Evolutionary conservation across 2,113 vertebrate species (phyloP).

Genomic region (Cynopterus brachyotis): DNA sequence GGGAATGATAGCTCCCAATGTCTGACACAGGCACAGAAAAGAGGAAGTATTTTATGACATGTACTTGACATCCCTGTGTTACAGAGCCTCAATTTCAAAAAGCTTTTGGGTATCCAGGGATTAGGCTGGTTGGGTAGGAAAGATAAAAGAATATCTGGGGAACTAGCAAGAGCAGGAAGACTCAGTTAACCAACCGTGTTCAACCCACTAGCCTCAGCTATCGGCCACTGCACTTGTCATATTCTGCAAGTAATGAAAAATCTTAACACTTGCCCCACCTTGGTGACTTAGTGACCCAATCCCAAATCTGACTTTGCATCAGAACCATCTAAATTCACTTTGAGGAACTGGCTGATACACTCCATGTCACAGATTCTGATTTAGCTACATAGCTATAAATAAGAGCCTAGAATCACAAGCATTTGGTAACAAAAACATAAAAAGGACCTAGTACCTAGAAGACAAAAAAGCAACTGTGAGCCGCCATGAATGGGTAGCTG

Average conservation of each 20-base stretch:
- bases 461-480: neutral
- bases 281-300: neutral
- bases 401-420: neutral
- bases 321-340: neutral
- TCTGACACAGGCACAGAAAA: neutral
- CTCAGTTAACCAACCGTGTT: neutral
- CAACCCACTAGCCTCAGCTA: neutral
- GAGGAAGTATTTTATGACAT: neutral
- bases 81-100: neutral
- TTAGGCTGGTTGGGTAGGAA: neutral
- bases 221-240: neutral
- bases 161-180: neutral
- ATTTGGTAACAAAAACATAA: neutral
- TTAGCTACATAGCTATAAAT: neutral
- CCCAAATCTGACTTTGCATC: neutral
- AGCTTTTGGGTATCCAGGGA: neutral
- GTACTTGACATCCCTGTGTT: neutral
- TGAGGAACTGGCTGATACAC: neutral
- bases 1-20: neutral
- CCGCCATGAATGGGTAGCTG: neutral
- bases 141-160: neutral
- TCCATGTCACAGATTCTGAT: neutral
- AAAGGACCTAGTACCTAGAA: neutral
- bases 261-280: neutral
- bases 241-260: neutral